phyloP scores from a whole-genome alignment of 2,888 invertebrate species.

The Luperina nickerlii region DNA sequence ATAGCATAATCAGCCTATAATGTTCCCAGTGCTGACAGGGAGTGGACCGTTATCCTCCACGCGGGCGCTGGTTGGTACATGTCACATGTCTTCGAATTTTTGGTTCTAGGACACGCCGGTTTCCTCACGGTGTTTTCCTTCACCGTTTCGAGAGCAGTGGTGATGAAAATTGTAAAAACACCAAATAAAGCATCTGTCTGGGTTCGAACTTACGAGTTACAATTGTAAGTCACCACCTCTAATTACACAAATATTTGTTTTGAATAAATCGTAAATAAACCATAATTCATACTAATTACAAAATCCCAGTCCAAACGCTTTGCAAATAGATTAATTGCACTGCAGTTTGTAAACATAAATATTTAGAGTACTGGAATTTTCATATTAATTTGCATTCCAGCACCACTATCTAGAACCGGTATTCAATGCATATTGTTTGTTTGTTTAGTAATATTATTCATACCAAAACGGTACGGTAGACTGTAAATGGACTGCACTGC shows the following conservation, averaged over 20 bases:
- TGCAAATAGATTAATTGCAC: conserved; percentile 33
- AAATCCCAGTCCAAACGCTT: conserved; percentile 16
- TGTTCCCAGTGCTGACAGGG: neutral
- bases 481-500: neutral
- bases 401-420: conserved; percentile 23
- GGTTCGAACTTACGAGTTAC: neutral
- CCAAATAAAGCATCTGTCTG: neutral
- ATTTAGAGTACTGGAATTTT: conserved; percentile 24
- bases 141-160: neutral
- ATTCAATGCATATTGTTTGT: conserved; percentile 23
- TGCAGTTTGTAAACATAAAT: conserved; percentile 36
- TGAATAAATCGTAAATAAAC: neutral
- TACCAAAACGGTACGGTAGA: neutral
- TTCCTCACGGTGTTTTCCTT: neutral
- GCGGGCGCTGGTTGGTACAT: neutral
- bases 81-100: neutral
- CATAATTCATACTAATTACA: conserved; percentile 2
- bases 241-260: neutral
- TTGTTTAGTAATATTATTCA: conserved; percentile 37
- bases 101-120: neutral
- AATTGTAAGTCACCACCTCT: neutral
- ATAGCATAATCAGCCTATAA: neutral
- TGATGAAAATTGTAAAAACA: neutral
- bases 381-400: conserved; percentile 34
- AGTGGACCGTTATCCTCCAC: neutral